Percentiles rank a stretch among this genome's conserved stretches.
Conservation (phyloP, 2,888 invertebrate species). For the Lysandra bellargus region DNA sequence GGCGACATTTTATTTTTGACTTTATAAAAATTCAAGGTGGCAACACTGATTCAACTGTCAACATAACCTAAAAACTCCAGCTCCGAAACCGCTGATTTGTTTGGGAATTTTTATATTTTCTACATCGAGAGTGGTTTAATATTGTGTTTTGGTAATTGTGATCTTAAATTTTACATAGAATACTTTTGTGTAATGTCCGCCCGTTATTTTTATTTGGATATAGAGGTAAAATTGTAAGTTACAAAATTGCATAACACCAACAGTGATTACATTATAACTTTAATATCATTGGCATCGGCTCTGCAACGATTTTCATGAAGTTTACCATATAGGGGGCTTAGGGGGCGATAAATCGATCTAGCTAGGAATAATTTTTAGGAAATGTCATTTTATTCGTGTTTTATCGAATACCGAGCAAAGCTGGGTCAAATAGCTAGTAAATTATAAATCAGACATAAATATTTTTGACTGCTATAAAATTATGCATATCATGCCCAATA, state of each 20-base stretch:
- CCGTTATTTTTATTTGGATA: slow-evolving; percentile 57
- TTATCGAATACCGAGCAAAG: too few species aligned
- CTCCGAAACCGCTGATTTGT: background rate
- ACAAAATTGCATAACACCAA: slow-evolving; percentile 40
- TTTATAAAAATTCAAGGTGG: too few species aligned
- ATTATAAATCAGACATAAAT: too few species aligned
- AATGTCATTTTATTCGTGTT: too few species aligned
- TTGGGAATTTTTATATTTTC: background rate
- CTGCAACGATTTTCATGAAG: too few species aligned
- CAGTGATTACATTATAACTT: slow-evolving; percentile 2
- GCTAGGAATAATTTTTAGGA: too few species aligned
- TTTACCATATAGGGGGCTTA: too few species aligned
- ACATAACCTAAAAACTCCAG: slow-evolving; percentile 23
- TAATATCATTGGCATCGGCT: background rate
- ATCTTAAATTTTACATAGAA: background rate
- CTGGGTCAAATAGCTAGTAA: too few species aligned
- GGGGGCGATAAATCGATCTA: too few species aligned
- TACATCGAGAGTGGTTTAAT: background rate
- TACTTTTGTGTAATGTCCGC: slow-evolving; percentile 43
- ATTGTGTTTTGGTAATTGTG: slow-evolving; percentile 3
- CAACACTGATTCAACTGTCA: background rate
- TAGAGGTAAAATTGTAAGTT: slow-evolving; percentile 58
- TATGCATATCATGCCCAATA: background rate
- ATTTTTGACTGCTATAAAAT: background rate
- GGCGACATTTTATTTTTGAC: too few species aligned